phyloP scores from a whole-genome alignment of 2,113 vertebrate species.

The Leptosomus discolor region DNA sequence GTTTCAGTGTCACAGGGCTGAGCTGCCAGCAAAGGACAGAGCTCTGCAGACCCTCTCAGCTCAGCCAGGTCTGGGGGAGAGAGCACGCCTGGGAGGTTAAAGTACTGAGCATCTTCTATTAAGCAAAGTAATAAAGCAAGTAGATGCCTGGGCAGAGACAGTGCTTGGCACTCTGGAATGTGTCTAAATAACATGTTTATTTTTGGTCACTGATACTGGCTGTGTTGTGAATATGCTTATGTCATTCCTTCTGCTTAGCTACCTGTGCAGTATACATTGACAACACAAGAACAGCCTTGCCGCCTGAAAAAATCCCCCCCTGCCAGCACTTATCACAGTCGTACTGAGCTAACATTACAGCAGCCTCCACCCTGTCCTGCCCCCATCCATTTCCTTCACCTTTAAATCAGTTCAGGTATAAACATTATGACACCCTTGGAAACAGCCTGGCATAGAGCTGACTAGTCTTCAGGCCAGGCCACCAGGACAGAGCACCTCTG shows the following conservation, averaged over 20 bases:
- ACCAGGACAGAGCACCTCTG: neutral
- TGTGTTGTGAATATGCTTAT: neutral
- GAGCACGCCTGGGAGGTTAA: neutral
- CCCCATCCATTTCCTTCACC: neutral
- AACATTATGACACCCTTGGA: neutral
- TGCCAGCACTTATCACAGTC: neutral
- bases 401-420: neutral
- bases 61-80: neutral
- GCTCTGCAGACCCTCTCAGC: neutral
- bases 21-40: neutral
- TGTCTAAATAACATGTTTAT: neutral
- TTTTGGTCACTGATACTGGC: neutral
- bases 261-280: neutral
- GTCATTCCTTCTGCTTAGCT: slow-evolving; percentile 17
- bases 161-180: slow-evolving; percentile 8
- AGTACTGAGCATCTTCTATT: neutral
- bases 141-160: neutral
- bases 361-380: neutral
- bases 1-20: neutral
- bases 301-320: neutral
- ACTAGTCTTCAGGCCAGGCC: neutral
- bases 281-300: neutral
- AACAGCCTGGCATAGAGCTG: neutral
- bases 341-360: neutral
- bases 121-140: neutral